These are phyloP conservation scores for Scolopax mira DNA, from an alignment of 2,113 vertebrate genomes.

Conservation along the genomic window DNA sequence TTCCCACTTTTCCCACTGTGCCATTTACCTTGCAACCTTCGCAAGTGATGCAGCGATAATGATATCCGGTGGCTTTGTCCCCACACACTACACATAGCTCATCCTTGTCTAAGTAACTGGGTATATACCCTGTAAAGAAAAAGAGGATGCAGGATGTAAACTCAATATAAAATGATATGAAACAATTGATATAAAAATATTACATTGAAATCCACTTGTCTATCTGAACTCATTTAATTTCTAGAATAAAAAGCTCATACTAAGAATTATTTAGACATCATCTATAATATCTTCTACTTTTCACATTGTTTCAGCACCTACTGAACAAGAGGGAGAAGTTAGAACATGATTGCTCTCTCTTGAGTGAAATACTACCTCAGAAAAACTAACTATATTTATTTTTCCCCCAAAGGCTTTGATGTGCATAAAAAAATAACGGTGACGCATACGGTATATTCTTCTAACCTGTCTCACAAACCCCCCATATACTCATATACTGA, in stretches of 20 bases:
- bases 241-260: neutral
- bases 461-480: neutral
- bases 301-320: neutral
- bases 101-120: slow-evolving; percentile 99
- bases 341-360: neutral
- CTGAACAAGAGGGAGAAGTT: neutral
- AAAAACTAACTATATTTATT: neutral
- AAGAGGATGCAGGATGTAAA: slow-evolving; percentile 29
- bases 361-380: neutral
- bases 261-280: neutral
- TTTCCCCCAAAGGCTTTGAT: neutral
- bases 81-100: slow-evolving; percentile 97
- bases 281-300: neutral
- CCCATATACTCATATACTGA: neutral
- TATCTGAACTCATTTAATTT: neutral
- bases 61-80: slow-evolving; percentile 98
- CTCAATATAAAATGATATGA: neutral
- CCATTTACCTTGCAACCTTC: slow-evolving; percentile 96
- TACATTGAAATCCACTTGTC: neutral
- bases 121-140: slow-evolving; percentile 90
- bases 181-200: neutral
- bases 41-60: slow-evolving; percentile 98
- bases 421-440: neutral
- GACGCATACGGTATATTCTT: neutral
- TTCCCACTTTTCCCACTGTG: neutral